Evolutionary conservation across 2,113 vertebrate genomes (phyloP).

Genomic region (Vidua chalybeata): DNA sequence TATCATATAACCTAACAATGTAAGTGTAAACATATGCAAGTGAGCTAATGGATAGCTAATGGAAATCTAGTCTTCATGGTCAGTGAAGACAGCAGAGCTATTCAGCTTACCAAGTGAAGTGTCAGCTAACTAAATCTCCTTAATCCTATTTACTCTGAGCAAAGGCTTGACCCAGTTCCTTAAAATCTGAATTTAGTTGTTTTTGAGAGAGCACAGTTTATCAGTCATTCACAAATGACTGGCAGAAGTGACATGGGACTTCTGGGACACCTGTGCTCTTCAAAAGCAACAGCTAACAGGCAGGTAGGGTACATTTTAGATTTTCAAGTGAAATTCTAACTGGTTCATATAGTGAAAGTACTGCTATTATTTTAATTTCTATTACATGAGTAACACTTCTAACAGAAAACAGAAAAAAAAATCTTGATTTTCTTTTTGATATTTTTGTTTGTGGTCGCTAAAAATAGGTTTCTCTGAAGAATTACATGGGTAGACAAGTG

Average conservation of each 20-base stretch:
- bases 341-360: not conserved
- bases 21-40: not conserved
- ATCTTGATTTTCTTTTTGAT: not conserved
- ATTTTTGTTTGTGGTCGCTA: not conserved
- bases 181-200: not conserved
- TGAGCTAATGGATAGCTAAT: not conserved
- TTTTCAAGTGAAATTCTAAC: not conserved
- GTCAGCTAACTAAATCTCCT: not conserved
- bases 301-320: not conserved
- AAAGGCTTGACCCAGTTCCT: not conserved
- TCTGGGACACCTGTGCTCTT: not conserved
- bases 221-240: not conserved
- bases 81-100: not conserved
- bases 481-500: not conserved
- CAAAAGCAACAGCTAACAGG: not conserved
- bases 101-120: not conserved
- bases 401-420: not conserved
- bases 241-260: not conserved
- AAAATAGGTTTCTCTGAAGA: not conserved
- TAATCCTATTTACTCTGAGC: not conserved
- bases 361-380: not conserved
- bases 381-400: not conserved
- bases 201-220: not conserved
- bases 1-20: not conserved
- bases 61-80: not conserved